phyloP scores from a whole-genome alignment of 2,888 invertebrate species.

The Acanthosoma haemorrhoidale region DNA sequence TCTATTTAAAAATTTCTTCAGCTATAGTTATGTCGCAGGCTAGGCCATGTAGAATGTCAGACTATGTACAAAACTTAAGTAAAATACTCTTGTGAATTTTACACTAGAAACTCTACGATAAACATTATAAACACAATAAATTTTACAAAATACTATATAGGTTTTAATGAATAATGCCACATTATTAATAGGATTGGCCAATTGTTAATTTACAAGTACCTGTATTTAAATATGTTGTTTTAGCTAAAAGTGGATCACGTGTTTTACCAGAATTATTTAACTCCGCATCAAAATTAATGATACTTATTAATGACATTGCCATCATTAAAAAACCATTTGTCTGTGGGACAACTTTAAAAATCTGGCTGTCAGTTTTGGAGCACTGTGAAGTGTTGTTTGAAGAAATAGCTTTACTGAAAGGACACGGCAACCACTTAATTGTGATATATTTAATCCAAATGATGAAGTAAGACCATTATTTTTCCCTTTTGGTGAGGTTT shows the following conservation, averaged over 20 bases:
- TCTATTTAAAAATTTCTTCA: no score
- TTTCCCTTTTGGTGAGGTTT: no score
- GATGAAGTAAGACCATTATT: background rate
- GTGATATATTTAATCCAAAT: background rate
- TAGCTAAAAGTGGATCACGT: background rate
- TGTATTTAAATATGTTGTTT: background rate
- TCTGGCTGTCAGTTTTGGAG: background rate
- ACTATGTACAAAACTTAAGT: no score
- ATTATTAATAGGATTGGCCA: no score
- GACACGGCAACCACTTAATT: background rate
- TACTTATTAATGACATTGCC: background rate
- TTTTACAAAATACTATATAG: no score
- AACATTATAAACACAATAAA: no score
- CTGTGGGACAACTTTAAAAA: background rate
- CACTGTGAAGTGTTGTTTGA: background rate
- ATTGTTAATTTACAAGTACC: no score
- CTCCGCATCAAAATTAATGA: background rate
- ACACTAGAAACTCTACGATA: no score
- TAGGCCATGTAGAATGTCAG: no score
- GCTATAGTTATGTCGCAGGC: no score
- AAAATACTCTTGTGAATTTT: no score
- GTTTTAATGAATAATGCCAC: no score
- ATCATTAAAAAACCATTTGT: background rate
- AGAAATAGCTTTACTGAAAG: background rate
- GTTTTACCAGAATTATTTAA: background rate